Base-by-base conservation (phyloP, 2,888 invertebrate species). In the Cataglyphis rosenhaueri region DNA sequence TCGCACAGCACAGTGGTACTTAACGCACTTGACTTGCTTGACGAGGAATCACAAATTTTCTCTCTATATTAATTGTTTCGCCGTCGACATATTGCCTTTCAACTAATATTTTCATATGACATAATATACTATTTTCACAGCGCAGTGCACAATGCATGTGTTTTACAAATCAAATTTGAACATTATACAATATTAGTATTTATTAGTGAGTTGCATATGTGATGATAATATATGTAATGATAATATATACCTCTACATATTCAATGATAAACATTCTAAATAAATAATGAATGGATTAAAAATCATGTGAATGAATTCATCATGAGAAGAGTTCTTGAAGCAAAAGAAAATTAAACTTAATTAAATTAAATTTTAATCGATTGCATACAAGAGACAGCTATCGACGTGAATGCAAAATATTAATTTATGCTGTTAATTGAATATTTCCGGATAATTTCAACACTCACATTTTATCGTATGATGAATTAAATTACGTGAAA, bases 1-100 rank as follows among this genome's bases (percentile, higher is more conserved):
- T 85, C 86, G 85, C 86, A 84, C 83, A 75, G 84, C 85, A 83
- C 91, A 91, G 92, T 90, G 92, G 90, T 92, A 91, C 92, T 91
- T 90, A 86, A 85, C 78, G 78, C 86, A 84, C 82, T 75, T 71
- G 85, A 68, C 76, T 83, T 65, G 35, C 62, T 44, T 62, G 73
- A 62, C 6, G 81, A 73, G 68, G 35, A 82, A 82, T 84, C 74
- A 48, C 48, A 59, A 68, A 82, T 48, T 66, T 75, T 75, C 44
- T 74, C 48, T 8, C 15, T 25, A 65, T 10, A 82, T 57, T 82
- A 78, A 79, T 79, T 71, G 41, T 59, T 59, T 44, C 57, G 18
- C 55, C 66, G 57, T 32, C 70, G 21, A 78, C 68, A 68, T 68
- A 41, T 78, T 78, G 41, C 32, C 4, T 44, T 38, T 44, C 29